Conservation (phyloP, 2,797 vertebrate species). For the Cryptoblepharus egeriae region DNA sequence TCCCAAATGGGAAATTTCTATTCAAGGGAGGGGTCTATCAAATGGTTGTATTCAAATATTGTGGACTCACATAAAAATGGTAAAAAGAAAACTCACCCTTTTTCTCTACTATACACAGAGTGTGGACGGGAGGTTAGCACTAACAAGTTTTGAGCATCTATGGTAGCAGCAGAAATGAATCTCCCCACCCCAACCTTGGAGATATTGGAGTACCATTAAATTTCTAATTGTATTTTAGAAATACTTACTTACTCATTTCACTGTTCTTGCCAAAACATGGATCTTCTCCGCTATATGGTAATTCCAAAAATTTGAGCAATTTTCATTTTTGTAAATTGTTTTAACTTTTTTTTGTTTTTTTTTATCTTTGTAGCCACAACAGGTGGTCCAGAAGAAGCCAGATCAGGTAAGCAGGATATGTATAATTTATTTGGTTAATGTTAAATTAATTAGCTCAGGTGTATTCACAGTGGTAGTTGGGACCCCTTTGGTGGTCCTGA, state of each 20-base stretch:
- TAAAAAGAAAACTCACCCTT: neutral
- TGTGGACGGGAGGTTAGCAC: neutral
- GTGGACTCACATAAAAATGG: neutral
- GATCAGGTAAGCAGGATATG: conserved; percentile 85
- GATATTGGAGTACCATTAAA: too few species aligned
- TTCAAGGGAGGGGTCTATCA: too few species aligned
- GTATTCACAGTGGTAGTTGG: too few species aligned
- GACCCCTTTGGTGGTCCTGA: too few species aligned
- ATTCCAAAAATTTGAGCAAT: neutral
- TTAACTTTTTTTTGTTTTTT: conserved; percentile 7
- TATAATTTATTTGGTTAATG: conserved; percentile 27
- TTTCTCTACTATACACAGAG: neutral
- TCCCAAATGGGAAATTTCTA: too few species aligned
- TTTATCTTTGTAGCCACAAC: conserved; percentile 87
- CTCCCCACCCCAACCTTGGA: too few species aligned
- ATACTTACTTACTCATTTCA: neutral
- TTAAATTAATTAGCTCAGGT: too few species aligned
- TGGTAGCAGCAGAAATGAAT: too few species aligned
- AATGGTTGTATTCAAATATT: conserved; percentile 4
- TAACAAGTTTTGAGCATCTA: too few species aligned
- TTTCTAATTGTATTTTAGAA: neutral
- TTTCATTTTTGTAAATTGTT: conserved; percentile 49
- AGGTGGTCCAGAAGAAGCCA: conserved; percentile 93
- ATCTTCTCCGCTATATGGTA: conserved; percentile 11
- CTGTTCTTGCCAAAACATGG: neutral